Conservation (phyloP, 2,113 vertebrate species). For the Nesogale talazaci region DNA sequence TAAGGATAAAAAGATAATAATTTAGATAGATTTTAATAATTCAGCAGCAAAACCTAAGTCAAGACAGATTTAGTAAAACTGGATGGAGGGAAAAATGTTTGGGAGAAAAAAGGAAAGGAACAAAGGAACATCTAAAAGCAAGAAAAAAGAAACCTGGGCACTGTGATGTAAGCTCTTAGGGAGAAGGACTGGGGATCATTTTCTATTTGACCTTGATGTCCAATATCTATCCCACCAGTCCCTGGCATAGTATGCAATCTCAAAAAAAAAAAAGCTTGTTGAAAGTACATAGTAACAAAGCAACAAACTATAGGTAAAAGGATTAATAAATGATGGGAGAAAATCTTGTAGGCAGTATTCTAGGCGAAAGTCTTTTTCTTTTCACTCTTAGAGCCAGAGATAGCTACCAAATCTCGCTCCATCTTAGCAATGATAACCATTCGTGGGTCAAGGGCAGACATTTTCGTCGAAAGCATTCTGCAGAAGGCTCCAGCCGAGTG, state of each 20-base stretch:
- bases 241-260: background rate
- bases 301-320: conserved; percentile 23
- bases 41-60: conserved; percentile 28
- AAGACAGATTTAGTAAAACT: conserved; percentile 14
- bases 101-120: conserved; percentile 6
- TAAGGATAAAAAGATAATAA: background rate
- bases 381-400: conserved; percentile 51
- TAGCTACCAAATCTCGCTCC: conserved; percentile 46
- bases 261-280: conserved; percentile 33
- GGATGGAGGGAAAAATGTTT: conserved; percentile 9
- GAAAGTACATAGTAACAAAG: conserved; percentile 46
- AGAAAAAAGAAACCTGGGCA: background rate
- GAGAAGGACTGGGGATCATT: background rate
- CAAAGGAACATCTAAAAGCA: conserved; percentile 33
- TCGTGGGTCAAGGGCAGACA: conserved; percentile 34
- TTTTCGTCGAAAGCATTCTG: conserved; percentile 67
- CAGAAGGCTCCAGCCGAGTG: conserved; percentile 46
- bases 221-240: background rate
- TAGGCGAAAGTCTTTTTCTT: conserved; percentile 42
- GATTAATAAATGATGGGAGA: conserved; percentile 25
- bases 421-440: conserved; percentile 33
- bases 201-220: conserved; percentile 37
- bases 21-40: conserved; percentile 29
- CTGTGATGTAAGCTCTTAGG: background rate
- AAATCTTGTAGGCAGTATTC: conserved; percentile 19